These are phyloP conservation scores for Acronicta psi DNA, from an alignment of 2,888 invertebrate species.

Conservation along the genomic window DNA sequence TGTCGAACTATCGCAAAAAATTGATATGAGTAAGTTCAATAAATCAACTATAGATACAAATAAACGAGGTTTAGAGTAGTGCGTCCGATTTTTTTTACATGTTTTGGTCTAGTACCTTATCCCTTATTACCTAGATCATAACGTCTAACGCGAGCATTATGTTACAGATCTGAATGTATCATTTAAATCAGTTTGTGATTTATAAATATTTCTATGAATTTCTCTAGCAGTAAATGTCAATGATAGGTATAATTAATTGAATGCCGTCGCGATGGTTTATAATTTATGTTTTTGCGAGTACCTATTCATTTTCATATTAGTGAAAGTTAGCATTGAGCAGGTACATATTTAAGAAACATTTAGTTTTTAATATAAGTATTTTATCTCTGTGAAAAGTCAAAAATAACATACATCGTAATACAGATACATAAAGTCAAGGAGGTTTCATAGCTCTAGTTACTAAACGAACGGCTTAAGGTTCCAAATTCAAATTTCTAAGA, in stretches of 20 bases:
- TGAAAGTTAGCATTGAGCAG: slow-evolving; percentile 55
- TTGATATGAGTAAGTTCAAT: too few species aligned
- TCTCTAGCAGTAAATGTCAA: slow-evolving; percentile 48
- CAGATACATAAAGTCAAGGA: too few species aligned
- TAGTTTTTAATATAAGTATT: too few species aligned
- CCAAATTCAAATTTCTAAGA: slow-evolving; percentile 2
- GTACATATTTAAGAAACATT: slow-evolving; percentile 5
- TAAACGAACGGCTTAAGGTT: background rate
- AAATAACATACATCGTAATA: too few species aligned
- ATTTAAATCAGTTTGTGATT: slow-evolving; percentile 40
- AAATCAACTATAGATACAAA: too few species aligned
- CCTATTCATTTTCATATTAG: slow-evolving; percentile 38
- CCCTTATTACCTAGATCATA: too few species aligned
- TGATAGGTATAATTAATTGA: slow-evolving; percentile 46
- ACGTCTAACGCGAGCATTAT: slow-evolving; percentile 4
- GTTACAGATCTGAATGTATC: slow-evolving; percentile 11
- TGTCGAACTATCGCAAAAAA: too few species aligned
- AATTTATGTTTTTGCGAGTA: slow-evolving; percentile 35
- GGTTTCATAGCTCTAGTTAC: too few species aligned
- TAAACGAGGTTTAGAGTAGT: too few species aligned
- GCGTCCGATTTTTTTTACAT: too few species aligned
- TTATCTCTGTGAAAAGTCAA: too few species aligned
- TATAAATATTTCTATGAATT: slow-evolving; percentile 44
- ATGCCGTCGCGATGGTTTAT: slow-evolving; percentile 31
- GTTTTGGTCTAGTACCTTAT: too few species aligned